phyloP scores from a whole-genome alignment of 53 echinoderm and acorn worm species.

The Actinopyga echinites region DNA sequence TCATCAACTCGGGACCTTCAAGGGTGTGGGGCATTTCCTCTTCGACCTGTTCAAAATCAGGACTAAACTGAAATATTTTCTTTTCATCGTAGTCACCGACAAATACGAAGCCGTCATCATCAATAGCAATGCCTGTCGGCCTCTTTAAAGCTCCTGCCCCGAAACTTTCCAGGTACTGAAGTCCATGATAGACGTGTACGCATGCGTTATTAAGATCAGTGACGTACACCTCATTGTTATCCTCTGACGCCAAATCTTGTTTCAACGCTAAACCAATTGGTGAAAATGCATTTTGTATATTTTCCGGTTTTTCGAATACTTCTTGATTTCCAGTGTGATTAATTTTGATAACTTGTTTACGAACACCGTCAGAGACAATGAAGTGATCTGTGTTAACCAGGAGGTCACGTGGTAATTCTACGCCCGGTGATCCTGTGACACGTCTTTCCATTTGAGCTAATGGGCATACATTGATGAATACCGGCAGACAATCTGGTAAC shows the following conservation, averaged over 20 bases:
- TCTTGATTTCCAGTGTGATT: background rate
- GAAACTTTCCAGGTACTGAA: background rate
- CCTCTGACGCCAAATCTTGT: background rate
- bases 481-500: background rate
- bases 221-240: slow-evolving; percentile 33
- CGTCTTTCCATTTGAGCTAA: background rate
- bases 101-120: slow-evolving; percentile 17
- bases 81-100: slow-evolving; percentile 15
- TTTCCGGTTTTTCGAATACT: background rate
- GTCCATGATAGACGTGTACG: slow-evolving; percentile 27
- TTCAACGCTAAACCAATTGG: slow-evolving; percentile 21
- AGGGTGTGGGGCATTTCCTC: background rate
- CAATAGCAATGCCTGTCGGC: slow-evolving; percentile 35
- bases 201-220: slow-evolving; percentile 22
- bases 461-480: background rate
- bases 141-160: background rate
- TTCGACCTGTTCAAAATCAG: background rate
- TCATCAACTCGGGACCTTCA: slow-evolving; percentile 12
- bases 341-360: background rate
- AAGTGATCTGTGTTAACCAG: background rate
- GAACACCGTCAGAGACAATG: slow-evolving; percentile 11
- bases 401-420: slow-evolving; percentile 9
- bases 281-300: background rate
- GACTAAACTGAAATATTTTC: slow-evolving; percentile 19
- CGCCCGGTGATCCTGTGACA: background rate